Evolutionary conservation across 2,113 vertebrate genomes (phyloP), one percentile per base, ranked within the genome.

Genomic region (Lontra canadensis): DNA sequence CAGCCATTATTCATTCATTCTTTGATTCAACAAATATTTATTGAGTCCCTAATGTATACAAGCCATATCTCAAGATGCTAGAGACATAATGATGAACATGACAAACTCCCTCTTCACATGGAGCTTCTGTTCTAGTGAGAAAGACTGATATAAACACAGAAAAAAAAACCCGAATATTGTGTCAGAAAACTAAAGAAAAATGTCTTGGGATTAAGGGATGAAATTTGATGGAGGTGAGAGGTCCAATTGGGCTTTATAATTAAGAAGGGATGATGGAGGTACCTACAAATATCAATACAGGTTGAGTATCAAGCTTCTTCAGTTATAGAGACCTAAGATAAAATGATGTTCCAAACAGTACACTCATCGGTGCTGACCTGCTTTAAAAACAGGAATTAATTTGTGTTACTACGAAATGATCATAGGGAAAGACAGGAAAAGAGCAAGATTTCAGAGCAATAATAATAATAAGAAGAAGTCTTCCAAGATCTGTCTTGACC

Each of bases 1-100:
- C n/a, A 94, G 44, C 86, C 52, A 94, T 96, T 59, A 79, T 94
- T 96, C 57, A 96, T 96, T 94, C 59, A 94, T 96, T 95, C 47
- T 92, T 89, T 59, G 65, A 87, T 65, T 94, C 29, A 47, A 76
- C 67, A 78, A 92, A 94, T 96, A 90, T 97, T 95, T 93, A 93
- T 44, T 25, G 73, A 95, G 34, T 26, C 1, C 25, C 13, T 92
- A 73, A 83, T 79, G 65, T 57, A 79, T 81, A 73, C 20, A 52
- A 87, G 61, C 44, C 59, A 87, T 34, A 86, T 76, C 34, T 81
- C 34, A 86, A 90, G 61, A 81, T 96, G 71, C 59, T 95, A 57
- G 80, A 96, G 36, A 95, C 39, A 47, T 44, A 52, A 25, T 61
- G 34, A 80, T 65, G 76, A 92, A 36, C 29, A 47, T 95, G 26